phyloP scores from a whole-genome alignment of 2,888 invertebrate genomes.

The Trisateles emortualis region DNA sequence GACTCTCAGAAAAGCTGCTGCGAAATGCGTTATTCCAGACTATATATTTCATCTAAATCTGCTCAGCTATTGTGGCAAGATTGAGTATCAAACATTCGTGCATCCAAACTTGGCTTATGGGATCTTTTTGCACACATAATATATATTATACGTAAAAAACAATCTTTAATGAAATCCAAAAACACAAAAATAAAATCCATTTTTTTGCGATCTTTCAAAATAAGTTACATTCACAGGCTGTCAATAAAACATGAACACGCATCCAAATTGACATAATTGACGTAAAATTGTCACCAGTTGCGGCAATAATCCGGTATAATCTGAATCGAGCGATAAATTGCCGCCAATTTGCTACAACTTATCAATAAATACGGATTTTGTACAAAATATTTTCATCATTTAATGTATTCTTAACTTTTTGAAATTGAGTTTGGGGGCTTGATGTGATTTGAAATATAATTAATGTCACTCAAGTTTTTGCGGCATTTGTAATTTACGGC shows the following conservation, averaged over 20 bases:
- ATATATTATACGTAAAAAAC: neutral
- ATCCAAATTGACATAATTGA: conserved; percentile 34
- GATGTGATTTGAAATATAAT: conserved; percentile 7
- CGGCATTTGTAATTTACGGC: neutral
- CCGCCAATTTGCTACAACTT: conserved; percentile 33
- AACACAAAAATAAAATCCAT: neutral
- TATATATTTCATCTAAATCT: no score
- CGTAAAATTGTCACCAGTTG: conserved; percentile 34
- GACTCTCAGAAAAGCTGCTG: no score
- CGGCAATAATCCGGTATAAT: conserved; percentile 44
- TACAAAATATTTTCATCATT: conserved; percentile 23
- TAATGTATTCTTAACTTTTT: neutral
- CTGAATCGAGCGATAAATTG: conserved; percentile 43
- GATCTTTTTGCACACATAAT: no score
- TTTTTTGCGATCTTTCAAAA: neutral
- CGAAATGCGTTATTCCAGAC: no score
- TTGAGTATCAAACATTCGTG: no score
- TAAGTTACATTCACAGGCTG: neutral
- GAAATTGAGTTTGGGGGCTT: conserved; percentile 1
- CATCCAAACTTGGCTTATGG: no score
- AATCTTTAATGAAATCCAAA: no score
- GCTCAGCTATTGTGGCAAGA: no score
- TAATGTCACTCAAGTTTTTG: conserved; percentile 5
- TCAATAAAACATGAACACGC: conserved; percentile 1
- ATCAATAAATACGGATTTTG: conserved; percentile 22